Base-by-base conservation (phyloP, 2,888 invertebrate genomes). In the Mystacides longicornis region DNA sequence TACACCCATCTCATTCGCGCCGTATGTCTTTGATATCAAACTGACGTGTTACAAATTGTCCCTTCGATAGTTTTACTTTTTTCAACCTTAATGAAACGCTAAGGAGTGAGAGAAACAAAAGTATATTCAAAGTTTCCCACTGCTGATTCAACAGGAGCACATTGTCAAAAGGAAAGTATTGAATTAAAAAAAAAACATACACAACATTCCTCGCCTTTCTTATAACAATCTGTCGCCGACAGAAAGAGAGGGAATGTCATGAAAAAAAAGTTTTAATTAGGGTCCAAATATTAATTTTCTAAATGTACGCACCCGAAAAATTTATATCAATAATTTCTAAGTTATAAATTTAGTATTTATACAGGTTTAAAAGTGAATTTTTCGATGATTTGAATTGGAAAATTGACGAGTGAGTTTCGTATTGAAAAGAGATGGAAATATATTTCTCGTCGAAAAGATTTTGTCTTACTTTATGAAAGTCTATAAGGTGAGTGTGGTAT, bases 401-500 rank as follows among this genome's bases (percentile, higher is more conserved):
- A n/a, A n/a, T n/a, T n/a, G n/a, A n/a, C n/a, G n/a, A n/a, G n/a
- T n/a, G n/a, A n/a, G n/a, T 22, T 43, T 43, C 51, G 21, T 4
- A 9, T 53, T 50, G 57, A 52, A 58, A 54, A 52, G 57, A 56
- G 56, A 56, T 54, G 49, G 55, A 52, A 37, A 37, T 54, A 59
- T 52, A 51, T 54, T 59, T 59, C 52, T 59, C 56, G 37, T 50
- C 27, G 37, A 51, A 54, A 57, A 57, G 57, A 57, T 42, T 57
- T 54, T 54, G 57, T 59, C 56, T 59, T 59, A 51, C 49, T 51
- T 54, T 51, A 56, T 51, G 56, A 59, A 59, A 56, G 53, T 54
- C 56, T 43, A 51, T 47, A 58, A 60, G 60, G 60, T 60, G 58
- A 58, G 58, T n/a, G n/a, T n/a, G n/a, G n/a, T 60, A 60, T 60